Conservation (phyloP, 2,888 invertebrate genomes). For the Hemithea aestivaria region DNA sequence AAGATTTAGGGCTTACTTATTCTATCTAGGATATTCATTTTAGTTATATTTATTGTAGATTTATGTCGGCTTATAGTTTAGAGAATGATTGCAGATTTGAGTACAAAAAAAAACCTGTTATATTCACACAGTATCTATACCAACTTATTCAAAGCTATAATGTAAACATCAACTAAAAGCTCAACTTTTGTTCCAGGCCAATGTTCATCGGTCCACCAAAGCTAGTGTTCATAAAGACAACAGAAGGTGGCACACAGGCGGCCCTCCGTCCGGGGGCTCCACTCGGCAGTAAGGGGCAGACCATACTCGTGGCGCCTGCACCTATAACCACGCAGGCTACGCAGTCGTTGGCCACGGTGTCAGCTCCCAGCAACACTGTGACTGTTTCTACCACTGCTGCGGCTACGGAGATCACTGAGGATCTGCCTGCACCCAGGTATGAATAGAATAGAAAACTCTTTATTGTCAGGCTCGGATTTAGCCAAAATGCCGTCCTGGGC, state of each 20-base stretch:
- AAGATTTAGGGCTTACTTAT: no score
- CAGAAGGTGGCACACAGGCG: slow-evolving; percentile 59
- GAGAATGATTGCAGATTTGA: no score
- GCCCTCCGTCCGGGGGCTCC: slow-evolving; percentile 56
- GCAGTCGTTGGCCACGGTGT: slow-evolving; percentile 20
- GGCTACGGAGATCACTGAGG: slow-evolving; percentile 48
- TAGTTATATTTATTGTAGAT: no score
- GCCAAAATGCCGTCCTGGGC: background rate
- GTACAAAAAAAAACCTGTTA: no score
- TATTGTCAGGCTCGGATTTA: background rate
- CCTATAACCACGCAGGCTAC: slow-evolving; percentile 35
- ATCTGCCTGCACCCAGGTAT: slow-evolving; percentile 39
- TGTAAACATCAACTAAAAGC: no score
- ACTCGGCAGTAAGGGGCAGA: slow-evolving; percentile 53
- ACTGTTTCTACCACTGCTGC: slow-evolving; percentile 34
- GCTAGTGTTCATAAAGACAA: slow-evolving; percentile 72
- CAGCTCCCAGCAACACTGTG: slow-evolving; percentile 29
- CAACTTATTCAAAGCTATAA: no score
- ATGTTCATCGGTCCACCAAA: slow-evolving; percentile 76
- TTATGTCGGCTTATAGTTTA: no score
- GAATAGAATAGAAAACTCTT: background rate
- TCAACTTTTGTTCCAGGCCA: slow-evolving; percentile 43
- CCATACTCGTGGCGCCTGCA: slow-evolving; percentile 64
- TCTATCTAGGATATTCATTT: no score
- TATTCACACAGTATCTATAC: no score